These are phyloP conservation scores for Drosophila littoralis DNA, from an alignment of 1,140 invertebrate genomes.

Conservation along the genomic window DNA sequence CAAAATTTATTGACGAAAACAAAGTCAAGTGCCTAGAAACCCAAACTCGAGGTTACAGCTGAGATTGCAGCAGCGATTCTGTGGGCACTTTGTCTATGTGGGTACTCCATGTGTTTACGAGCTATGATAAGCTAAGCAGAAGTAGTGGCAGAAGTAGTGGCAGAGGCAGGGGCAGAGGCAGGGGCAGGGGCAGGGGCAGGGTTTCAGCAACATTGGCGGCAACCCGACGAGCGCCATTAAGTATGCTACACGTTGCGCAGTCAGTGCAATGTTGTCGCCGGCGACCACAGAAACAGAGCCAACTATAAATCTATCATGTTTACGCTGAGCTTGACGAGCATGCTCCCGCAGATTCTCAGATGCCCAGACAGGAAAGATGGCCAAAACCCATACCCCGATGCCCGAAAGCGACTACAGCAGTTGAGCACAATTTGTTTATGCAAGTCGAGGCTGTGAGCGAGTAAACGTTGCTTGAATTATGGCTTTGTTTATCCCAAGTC, in stretches of 20 bases:
- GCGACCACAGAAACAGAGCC: constrained; percentile 54
- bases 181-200: constrained; percentile 14
- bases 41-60: constrained; percentile 34
- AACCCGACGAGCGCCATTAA: constrained; percentile 52
- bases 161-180: constrained; percentile 13
- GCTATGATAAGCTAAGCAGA: constrained; percentile 69
- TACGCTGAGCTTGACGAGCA: constrained; percentile 74
- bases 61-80: constrained; percentile 67
- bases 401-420: constrained; percentile 32
- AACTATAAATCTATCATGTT: constrained; percentile 81
- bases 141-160: constrained; percentile 10
- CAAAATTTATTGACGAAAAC: constrained; percentile 77
- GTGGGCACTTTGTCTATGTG: constrained; percentile 31
- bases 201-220: constrained; percentile 21
- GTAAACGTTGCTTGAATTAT: constrained; percentile 79
- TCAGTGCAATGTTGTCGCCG: constrained; percentile 62
- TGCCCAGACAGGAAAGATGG: constrained; percentile 7
- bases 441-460: constrained; percentile 66
- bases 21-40: constrained; percentile 70
- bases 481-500: constrained; percentile 79
- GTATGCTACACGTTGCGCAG: constrained; percentile 66
- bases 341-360: constrained; percentile 37
- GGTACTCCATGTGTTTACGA: constrained; percentile 69
- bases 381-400: background rate
- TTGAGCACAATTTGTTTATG: constrained; percentile 78